Conservation (phyloP, 2,888 invertebrate species). For the Tachina grossa region DNA sequence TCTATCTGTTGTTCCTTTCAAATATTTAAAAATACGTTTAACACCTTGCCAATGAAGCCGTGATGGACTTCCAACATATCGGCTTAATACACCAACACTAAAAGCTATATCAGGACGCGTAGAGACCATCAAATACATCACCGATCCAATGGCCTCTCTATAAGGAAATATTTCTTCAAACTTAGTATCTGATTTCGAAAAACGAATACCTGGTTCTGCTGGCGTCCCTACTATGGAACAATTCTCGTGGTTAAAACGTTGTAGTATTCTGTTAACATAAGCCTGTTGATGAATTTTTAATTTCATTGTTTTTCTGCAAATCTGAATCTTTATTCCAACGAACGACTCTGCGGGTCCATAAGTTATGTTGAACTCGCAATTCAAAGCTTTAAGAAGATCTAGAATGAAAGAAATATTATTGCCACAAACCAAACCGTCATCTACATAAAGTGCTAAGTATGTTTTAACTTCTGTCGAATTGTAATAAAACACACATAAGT, state of each 20-base stretch:
- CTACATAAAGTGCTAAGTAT: conserved; percentile 74
- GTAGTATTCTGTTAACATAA: too few relatives aligned
- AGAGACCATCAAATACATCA: too few relatives aligned
- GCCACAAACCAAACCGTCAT: conserved; percentile 73
- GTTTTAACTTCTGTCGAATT: conserved; percentile 3
- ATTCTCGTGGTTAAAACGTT: conserved; percentile 46
- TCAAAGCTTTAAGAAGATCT: too few relatives aligned
- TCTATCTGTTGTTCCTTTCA: conserved; percentile 33
- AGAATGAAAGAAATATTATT: too few relatives aligned
- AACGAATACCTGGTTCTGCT: conserved; percentile 34
- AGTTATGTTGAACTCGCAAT: too few relatives aligned
- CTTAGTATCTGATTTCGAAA: conserved; percentile 5
- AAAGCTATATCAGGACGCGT: conserved; percentile 54
- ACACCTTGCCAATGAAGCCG: conserved; percentile 45
- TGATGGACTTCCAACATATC: conserved; percentile 48
- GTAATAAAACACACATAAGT: conserved; percentile 62
- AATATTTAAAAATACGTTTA: conserved; percentile 55
- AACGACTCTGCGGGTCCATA: too few relatives aligned
- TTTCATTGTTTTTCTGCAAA: too few relatives aligned
- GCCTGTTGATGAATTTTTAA: too few relatives aligned
- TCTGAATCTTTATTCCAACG: too few relatives aligned
- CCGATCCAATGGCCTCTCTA: conserved; percentile 52
- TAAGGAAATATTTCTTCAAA: conserved; percentile 29
- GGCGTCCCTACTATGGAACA: conserved; percentile 34
- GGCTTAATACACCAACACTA: conserved; percentile 45